Base-by-base conservation (phyloP, 2,113 vertebrate species). In the Puffinus mauretanicus region DNA sequence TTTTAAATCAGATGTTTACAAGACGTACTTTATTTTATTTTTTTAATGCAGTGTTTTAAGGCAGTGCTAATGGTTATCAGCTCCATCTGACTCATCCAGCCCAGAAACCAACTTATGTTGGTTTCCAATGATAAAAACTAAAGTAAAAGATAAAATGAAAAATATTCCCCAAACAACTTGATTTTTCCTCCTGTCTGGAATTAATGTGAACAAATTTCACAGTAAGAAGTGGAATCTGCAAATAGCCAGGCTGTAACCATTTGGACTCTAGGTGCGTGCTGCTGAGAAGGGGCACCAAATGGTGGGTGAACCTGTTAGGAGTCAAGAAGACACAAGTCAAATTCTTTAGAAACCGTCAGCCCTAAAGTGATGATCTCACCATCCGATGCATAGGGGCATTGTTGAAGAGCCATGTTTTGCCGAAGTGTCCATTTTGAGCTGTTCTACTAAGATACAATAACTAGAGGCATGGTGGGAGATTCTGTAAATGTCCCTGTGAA, bases 61-160 rank as follows among this genome's bases (percentile, higher is more conserved):
- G 83, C 54, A 73, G 16, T 67, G 40, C 86, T 85, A 76, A 82
- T 93, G 87, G 89, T 94, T 94, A 94, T 88, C 87, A 52, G 84
- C 58, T 83, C 89, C 73, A 64, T 96, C 96, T 96, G 93, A 97
- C 92, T 96, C 93, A 80, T 77, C 96, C 30, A 27, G 71, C 82
- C 83, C 76, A 67, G 76, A 83, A 92, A 77, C 5, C 54, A 86
- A 52, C 78, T 95, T 82, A 22, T 16, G 62, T 42, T 80, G 40
- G 17, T 72, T 95, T 83, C 71, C 88, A 75, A 95, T 79, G 60
- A 73, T 78, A 96, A 96, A 96, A 76, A 26, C 26, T 87, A 64
- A 94, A 94, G 81, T 62, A 66, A 73, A 64, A 89, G 58, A 36
- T 29, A 55, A 86, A 82, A 86, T 38, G 21, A 86, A 88, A 64